Conservation (phyloP, 2,113 vertebrate species). For the Nothobranchius furzeri region DNA sequence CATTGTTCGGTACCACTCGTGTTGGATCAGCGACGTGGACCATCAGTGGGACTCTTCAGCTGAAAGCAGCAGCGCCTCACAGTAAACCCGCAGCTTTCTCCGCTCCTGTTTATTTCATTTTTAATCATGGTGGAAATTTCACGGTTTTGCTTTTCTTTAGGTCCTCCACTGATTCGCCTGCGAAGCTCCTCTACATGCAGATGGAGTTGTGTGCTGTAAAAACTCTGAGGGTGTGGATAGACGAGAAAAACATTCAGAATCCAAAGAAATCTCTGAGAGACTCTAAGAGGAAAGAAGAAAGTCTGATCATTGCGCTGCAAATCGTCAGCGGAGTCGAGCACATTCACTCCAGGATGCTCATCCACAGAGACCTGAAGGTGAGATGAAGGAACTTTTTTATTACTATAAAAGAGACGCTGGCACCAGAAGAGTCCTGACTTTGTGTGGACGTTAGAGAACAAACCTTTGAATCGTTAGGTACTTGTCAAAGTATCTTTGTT, state of each 20-base stretch:
- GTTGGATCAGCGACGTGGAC: slow-evolving; percentile 67
- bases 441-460: no score
- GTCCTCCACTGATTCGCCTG: slow-evolving; percentile 22
- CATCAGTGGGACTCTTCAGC: slow-evolving; percentile 36
- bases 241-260: slow-evolving; percentile 54
- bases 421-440: no score
- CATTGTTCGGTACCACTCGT: slow-evolving; percentile 75
- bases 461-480: no score
- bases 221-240: slow-evolving; percentile 73
- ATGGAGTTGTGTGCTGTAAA: slow-evolving; percentile 78
- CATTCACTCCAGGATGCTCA: slow-evolving; percentile 66
- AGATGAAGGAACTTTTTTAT: neutral
- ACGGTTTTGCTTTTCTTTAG: slow-evolving; percentile 32
- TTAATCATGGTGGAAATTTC: no score
- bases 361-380: slow-evolving; percentile 82
- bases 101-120: neutral
- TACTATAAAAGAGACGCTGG: no score
- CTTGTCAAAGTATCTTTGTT: no score
- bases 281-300: slow-evolving; percentile 46
- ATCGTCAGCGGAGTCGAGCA: slow-evolving; percentile 71
- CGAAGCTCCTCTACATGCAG: slow-evolving; percentile 75
- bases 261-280: slow-evolving; percentile 39
- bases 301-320: slow-evolving; percentile 53
- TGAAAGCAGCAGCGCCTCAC: slow-evolving; percentile 53
- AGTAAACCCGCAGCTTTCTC: slow-evolving; percentile 48